Conservation (phyloP, 2,888 invertebrate genomes). For the Neoscelio sp. region DNA sequence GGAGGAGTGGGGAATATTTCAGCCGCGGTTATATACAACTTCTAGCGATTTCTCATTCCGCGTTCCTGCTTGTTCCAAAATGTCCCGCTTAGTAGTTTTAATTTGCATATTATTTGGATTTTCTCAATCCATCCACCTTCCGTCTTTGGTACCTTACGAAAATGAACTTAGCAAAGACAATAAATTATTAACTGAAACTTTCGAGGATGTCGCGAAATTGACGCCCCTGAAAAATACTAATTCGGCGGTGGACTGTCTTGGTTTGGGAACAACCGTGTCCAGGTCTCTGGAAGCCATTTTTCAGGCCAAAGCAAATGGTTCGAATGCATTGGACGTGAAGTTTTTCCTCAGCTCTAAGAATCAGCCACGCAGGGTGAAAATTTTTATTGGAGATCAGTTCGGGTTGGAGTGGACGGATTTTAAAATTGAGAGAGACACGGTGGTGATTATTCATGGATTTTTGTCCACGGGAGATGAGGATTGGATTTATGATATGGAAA, state of each 20-base stretch:
- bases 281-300: conserved; percentile 82
- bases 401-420: conserved; percentile 86
- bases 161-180: too few species aligned
- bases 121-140: conserved; percentile 6
- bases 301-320: conserved; percentile 83
- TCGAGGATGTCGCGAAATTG: not conserved
- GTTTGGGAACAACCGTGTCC: conserved; percentile 83
- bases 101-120: not conserved
- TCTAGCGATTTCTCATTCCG: conserved; percentile 11
- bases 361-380: conserved; percentile 82
- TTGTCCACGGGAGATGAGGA: conserved; percentile 85
- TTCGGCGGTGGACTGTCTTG: conserved; percentile 82
- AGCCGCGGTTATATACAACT: too few species aligned
- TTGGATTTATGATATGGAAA: conserved; percentile 86
- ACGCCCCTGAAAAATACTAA: too few species aligned
- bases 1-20: too few species aligned
- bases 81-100: not conserved
- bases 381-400: conserved; percentile 83
- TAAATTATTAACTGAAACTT: not conserved
- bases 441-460: conserved; percentile 87
- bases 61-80: not conserved
- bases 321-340: conserved; percentile 83
- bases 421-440: conserved; percentile 84
- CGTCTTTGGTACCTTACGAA: conserved; percentile 1
- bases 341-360: conserved; percentile 84